Evolutionary conservation across 2,888 invertebrate species (phyloP), one percentile per base, ranked within the genome.

Genomic region (Epinotia demarniana): DNA sequence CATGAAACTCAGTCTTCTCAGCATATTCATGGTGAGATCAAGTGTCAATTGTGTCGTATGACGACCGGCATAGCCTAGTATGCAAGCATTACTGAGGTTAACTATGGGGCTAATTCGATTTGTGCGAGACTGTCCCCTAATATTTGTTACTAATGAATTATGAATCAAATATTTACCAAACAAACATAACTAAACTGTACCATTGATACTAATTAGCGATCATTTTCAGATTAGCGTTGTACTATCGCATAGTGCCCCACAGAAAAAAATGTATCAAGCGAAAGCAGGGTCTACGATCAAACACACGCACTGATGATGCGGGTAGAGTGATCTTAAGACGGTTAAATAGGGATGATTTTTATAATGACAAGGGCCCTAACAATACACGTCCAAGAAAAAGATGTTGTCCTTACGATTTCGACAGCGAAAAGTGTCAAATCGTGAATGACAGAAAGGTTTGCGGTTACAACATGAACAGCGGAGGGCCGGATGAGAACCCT

Each of bases 321-420:
- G 69, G 58, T 43, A 69, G 69, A 69, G 23, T 46, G n/a, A n/a
- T 69, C 46, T 6, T 69, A 23, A 23, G 23, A n/a, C 53, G 53
- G 6, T 13, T 53, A 18, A 57, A 57, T 57, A 19, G 18, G 11
- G 57, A 57, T 57, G 18, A 57, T 12, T 33, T 16, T 16, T 3
- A 9, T 33, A 33, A 61, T n/a, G 16, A n/a, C 19, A 55, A 39
- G 12, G 8, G 16, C 5, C 9, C 13, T 46, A 49, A 46, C 19
- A 62, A 43, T 43, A 27, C 9, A 11, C 43, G 43, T 13, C 62
- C 74, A 53, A 60, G 49, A 23, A 75, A 71, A 60, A 67, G 43
- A 23, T 75, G 75, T 62, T 75, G 75, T 13, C 72, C 75, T 3
- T 75, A 75, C 27, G 55, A 72, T 43, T 75, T 75, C 19, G 72